Evolutionary conservation across 2,888 invertebrate species (phyloP).

Genomic region (Malacosoma neustria): DNA sequence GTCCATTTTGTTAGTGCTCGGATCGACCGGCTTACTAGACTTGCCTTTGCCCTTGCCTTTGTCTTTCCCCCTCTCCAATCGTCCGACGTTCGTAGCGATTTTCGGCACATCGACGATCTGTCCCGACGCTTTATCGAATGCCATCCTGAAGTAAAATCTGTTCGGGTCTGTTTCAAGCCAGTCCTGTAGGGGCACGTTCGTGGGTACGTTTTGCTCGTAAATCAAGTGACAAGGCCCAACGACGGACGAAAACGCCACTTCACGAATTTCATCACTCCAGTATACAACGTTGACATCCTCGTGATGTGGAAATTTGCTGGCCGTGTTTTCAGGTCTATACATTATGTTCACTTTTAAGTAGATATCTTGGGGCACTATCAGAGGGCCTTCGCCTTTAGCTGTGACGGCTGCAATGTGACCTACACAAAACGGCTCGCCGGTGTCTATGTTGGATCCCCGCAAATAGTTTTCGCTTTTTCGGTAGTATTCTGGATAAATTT

Average conservation of each 20-base stretch:
- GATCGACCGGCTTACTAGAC: slow-evolving; percentile 47
- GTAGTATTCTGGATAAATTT: slow-evolving; percentile 87
- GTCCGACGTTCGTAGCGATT: slow-evolving; percentile 74
- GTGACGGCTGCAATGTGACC: slow-evolving; percentile 80
- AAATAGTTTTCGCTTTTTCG: slow-evolving; percentile 81
- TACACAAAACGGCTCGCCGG: slow-evolving; percentile 84
- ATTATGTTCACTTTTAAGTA: slow-evolving; percentile 80
- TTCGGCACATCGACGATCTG: slow-evolving; percentile 77
- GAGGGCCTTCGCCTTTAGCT: slow-evolving; percentile 63
- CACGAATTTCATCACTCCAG: slow-evolving; percentile 83
- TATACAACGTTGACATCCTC: slow-evolving; percentile 83
- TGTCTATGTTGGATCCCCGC: slow-evolving; percentile 82
- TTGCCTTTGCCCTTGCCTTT: slow-evolving; percentile 82
- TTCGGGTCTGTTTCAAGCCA: slow-evolving; percentile 79
- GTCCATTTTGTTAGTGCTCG: slow-evolving; percentile 28
- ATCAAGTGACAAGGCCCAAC: slow-evolving; percentile 81
- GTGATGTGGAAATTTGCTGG: slow-evolving; percentile 74
- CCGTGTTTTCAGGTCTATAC: slow-evolving; percentile 85
- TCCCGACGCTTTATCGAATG: slow-evolving; percentile 74
- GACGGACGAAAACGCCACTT: slow-evolving; percentile 76
- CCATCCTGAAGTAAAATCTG: slow-evolving; percentile 83
- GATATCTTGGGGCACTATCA: slow-evolving; percentile 75
- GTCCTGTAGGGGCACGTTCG: slow-evolving; percentile 63
- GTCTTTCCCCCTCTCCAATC: slow-evolving; percentile 76
- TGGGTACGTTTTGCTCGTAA: slow-evolving; percentile 76